Percentiles rank a stretch among this genome's conserved stretches.
Evolutionary conservation across 2,888 invertebrate genomes (phyloP).

Genomic region (Bimastos eiseni): DNA sequence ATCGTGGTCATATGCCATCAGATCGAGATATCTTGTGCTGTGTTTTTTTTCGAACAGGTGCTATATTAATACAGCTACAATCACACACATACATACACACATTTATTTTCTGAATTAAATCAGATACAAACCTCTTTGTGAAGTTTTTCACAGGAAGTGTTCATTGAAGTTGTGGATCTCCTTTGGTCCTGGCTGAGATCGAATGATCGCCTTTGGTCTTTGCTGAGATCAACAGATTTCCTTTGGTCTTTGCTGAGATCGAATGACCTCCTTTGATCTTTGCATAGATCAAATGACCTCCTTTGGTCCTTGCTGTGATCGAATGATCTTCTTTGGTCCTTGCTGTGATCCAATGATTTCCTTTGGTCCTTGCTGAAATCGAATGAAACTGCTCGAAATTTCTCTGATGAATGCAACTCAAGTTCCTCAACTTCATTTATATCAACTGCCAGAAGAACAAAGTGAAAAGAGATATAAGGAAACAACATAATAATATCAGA

Average conservation of each 20-base stretch:
- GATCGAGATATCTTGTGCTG: too few relatives aligned
- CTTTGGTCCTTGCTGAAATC: background rate
- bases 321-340: too few relatives aligned
- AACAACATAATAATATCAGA: too few relatives aligned
- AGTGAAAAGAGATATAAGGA: background rate
- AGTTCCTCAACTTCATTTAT: background rate
- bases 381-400: background rate
- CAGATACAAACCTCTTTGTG: background rate
- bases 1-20: too few relatives aligned
- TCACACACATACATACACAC: background rate
- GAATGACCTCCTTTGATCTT: too few relatives aligned
- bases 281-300: background rate
- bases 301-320: background rate
- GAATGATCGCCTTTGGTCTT: too few relatives aligned
- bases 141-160: background rate
- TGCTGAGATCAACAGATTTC: background rate
- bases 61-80: too few relatives aligned
- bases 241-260: background rate
- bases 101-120: background rate
- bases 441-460: background rate
- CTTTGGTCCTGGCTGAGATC: background rate
- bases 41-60: too few relatives aligned
- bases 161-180: background rate
- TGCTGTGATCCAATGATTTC: background rate
- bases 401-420: background rate